Percentiles rank a stretch among this genome's conserved stretches.
These are phyloP conservation scores for Petroica traversi DNA, from an alignment of 2,113 vertebrate species.

Conservation along the genomic window DNA sequence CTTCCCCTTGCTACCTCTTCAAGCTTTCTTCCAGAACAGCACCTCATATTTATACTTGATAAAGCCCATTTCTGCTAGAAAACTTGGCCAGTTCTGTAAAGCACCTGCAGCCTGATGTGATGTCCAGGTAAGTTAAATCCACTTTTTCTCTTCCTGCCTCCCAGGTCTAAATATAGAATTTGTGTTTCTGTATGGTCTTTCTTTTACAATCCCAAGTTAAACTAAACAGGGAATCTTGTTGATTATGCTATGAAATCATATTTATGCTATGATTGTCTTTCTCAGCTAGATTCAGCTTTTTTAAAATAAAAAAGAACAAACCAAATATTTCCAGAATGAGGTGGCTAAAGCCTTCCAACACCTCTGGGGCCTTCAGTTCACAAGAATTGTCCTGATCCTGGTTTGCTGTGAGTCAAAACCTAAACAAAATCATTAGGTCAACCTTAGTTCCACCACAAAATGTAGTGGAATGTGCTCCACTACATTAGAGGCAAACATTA, in stretches of 20 bases:
- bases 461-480: no score
- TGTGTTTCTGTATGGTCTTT: background rate
- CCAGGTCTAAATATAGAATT: background rate
- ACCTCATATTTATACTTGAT: background rate
- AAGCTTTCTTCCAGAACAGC: background rate
- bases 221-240: background rate
- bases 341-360: background rate
- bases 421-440: background rate
- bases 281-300: background rate
- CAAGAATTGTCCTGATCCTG: background rate
- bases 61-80: background rate
- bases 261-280: background rate
- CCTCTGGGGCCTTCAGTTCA: background rate
- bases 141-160: background rate
- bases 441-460: background rate
- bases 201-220: background rate
- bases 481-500: background rate
- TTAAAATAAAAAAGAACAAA: background rate
- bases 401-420: background rate
- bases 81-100: background rate
- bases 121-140: background rate
- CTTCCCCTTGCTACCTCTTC: background rate
- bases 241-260: background rate
- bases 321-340: background rate
- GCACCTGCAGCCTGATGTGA: background rate